phyloP scores from a whole-genome alignment of 2,797 vertebrate genomes.

The Oreonectes daqikongensis region DNA sequence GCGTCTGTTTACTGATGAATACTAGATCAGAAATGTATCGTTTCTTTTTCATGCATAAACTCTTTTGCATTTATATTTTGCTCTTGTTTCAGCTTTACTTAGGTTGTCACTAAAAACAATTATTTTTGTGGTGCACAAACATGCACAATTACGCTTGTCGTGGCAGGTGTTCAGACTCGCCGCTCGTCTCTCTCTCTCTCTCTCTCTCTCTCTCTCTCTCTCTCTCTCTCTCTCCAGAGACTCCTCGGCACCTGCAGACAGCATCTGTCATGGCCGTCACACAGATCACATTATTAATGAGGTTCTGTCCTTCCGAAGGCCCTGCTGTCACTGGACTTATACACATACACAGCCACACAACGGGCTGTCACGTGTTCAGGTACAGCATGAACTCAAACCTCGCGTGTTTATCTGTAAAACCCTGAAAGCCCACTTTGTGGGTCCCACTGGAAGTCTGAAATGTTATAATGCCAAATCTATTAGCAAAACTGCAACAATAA shows the following conservation, averaged over 20 bases:
- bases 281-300: slow-evolving; percentile 43
- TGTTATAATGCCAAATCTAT: not conserved
- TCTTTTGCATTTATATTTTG: too few relatives aligned
- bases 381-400: not conserved
- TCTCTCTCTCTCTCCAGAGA: slow-evolving; percentile 24
- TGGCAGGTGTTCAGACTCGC: slow-evolving; percentile 19
- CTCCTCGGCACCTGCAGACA: slow-evolving; percentile 45
- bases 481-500: not conserved
- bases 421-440: not conserved
- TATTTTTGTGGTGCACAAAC: not conserved
- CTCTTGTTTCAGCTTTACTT: too few relatives aligned
- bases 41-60: too few relatives aligned
- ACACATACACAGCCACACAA: slow-evolving; percentile 6
- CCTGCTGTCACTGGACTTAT: slow-evolving; percentile 30
- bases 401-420: not conserved
- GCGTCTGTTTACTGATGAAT: not conserved
- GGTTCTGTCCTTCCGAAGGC: slow-evolving; percentile 36
- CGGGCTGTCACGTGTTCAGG: not conserved
- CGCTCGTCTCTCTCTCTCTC: slow-evolving; percentile 14
- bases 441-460: not conserved
- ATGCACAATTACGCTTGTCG: not conserved
- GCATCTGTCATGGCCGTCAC: slow-evolving; percentile 49
- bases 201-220: slow-evolving; percentile 18
- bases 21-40: not conserved
- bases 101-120: not conserved